Evolutionary conservation across 1,140 invertebrate species (phyloP).

Genomic region (Drosophila lini): DNA sequence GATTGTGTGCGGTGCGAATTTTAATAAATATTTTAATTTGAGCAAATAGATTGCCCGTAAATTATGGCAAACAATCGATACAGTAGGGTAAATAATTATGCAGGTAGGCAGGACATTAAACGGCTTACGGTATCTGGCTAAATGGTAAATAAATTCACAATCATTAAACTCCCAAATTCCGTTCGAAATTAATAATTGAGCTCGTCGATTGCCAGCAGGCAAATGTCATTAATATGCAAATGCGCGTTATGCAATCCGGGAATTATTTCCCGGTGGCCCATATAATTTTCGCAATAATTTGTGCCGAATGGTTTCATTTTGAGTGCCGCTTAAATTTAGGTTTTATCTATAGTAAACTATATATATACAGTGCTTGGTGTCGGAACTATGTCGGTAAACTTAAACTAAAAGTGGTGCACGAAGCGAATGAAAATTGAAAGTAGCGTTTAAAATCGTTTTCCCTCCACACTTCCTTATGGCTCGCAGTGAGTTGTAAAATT

Average conservation of each 20-base stretch:
- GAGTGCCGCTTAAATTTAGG: slow-evolving; percentile 43
- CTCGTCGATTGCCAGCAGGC: slow-evolving; percentile 2
- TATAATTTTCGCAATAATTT: slow-evolving; percentile 11
- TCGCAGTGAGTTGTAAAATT: slow-evolving; percentile 1
- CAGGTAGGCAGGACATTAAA: slow-evolving; percentile 45
- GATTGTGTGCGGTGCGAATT: slow-evolving; percentile 20
- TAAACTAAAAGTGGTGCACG: slow-evolving; percentile 19
- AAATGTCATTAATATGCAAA: slow-evolving; percentile 46
- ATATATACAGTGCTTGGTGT: slow-evolving; percentile 51
- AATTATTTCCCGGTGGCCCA: slow-evolving; percentile 2
- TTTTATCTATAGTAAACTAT: slow-evolving; percentile 40
- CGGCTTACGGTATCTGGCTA: slow-evolving; percentile 39
- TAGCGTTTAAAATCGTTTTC: slow-evolving; percentile 10
- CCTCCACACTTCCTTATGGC: neutral
- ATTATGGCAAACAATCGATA: slow-evolving; percentile 59
- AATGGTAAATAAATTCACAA: slow-evolving; percentile 48
- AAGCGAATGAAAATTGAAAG: slow-evolving; percentile 12
- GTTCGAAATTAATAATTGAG: slow-evolving; percentile 31
- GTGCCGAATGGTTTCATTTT: slow-evolving; percentile 21
- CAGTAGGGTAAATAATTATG: slow-evolving; percentile 29
- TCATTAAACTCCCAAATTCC: slow-evolving; percentile 31
- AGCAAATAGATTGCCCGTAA: slow-evolving; percentile 57
- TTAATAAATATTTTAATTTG: slow-evolving; percentile 49
- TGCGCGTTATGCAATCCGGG: slow-evolving; percentile 24
- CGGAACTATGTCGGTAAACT: slow-evolving; percentile 28